phyloP scores from a whole-genome alignment of 1,140 invertebrate species.

The Popillia japonica region DNA sequence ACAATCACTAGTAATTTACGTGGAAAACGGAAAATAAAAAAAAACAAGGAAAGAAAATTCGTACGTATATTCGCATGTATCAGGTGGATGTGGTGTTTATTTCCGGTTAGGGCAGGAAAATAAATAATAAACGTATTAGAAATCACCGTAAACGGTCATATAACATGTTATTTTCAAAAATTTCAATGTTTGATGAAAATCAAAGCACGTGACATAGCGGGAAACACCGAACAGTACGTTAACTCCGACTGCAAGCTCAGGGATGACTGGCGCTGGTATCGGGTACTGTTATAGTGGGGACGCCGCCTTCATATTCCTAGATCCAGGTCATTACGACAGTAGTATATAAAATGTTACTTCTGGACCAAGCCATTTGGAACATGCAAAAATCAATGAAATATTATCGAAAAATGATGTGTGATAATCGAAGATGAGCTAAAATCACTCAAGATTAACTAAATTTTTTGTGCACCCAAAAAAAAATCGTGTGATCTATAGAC shows the following conservation, averaged over 20 bases:
- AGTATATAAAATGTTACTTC: too few species aligned
- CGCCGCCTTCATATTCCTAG: conserved; percentile 34
- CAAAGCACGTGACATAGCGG: conserved; percentile 14
- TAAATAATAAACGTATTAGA: neutral
- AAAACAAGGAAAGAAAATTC: neutral
- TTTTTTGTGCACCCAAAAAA: too few species aligned
- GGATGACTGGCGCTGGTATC: conserved; percentile 31
- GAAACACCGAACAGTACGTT: conserved; percentile 13
- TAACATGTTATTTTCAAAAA: conserved; percentile 13
- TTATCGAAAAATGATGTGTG: too few species aligned
- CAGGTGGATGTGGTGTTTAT: too few species aligned
- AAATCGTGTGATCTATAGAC: too few species aligned
- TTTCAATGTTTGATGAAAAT: conserved; percentile 10
- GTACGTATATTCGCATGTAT: too few species aligned
- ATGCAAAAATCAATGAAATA: too few species aligned
- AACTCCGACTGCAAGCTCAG: conserved; percentile 21
- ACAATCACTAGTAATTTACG: neutral
- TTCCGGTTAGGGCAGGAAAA: too few species aligned
- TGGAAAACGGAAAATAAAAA: neutral
- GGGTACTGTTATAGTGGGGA: conserved; percentile 30
- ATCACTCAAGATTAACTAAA: too few species aligned
- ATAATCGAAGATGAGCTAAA: too few species aligned
- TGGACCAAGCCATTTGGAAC: too few species aligned
- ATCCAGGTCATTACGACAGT: conserved; percentile 37
- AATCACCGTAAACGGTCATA: neutral